Conservation (phyloP, 2,113 vertebrate genomes). For the Mohoua ochrocephala region DNA sequence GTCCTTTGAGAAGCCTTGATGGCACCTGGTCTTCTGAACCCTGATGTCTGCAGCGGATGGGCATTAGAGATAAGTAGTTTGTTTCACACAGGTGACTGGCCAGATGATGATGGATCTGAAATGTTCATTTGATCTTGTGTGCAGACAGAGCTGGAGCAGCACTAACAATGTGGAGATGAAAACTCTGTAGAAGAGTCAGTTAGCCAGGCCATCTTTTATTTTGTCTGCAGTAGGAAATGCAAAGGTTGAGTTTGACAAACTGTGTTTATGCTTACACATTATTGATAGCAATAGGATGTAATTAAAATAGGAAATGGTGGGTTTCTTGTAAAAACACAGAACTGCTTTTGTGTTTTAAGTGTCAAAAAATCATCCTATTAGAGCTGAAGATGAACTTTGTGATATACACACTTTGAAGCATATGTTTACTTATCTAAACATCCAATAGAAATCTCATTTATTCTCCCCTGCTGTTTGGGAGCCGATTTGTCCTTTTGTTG, state of each 20-base stretch:
- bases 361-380: background rate
- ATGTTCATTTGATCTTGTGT: background rate
- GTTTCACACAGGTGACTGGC: background rate
- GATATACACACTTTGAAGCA: background rate
- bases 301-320: background rate
- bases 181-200: background rate
- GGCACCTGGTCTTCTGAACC: background rate
- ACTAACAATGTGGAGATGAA: background rate
- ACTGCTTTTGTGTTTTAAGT: background rate
- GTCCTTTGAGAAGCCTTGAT: background rate
- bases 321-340: background rate
- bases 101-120: background rate
- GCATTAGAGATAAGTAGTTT: background rate
- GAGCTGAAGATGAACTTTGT: background rate
- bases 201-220: background rate
- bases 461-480: background rate
- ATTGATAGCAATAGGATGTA: background rate
- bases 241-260: background rate
- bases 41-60: background rate
- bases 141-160: background rate
- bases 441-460: background rate
- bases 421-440: slow-evolving; percentile 13
- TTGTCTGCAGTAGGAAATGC: background rate
- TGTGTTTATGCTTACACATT: background rate
- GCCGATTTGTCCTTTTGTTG: background rate